These are phyloP conservation scores for Piaya cayana DNA, from an alignment of 2,113 vertebrate genomes.

Conservation along the genomic window DNA sequence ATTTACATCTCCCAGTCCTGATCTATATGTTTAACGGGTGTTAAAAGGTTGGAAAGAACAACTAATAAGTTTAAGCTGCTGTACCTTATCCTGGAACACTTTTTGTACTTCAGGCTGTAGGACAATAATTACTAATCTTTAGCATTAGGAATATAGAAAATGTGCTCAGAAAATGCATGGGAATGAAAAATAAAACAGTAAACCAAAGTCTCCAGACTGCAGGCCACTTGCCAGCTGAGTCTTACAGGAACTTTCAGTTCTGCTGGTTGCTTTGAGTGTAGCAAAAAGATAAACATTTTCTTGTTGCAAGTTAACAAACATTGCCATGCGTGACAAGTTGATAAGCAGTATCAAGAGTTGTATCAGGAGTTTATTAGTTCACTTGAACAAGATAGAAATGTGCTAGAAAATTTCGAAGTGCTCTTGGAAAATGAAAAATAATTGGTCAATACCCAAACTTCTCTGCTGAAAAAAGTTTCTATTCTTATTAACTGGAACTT, in stretches of 20 bases:
- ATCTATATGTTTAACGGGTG: background rate
- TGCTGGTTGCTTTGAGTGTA: slow-evolving; percentile 20
- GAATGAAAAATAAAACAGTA: background rate
- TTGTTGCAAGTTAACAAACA: slow-evolving; percentile 16
- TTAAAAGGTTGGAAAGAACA: background rate
- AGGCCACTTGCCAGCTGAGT: background rate
- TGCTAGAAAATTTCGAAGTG: background rate
- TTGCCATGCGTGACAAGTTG: background rate
- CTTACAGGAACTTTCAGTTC: background rate
- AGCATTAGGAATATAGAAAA: background rate
- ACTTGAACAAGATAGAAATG: background rate
- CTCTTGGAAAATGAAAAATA: slow-evolving; percentile 7
- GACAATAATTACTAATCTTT: background rate
- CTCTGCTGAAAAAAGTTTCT: background rate
- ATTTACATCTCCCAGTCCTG: background rate
- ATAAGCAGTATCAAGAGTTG: slow-evolving; percentile 20
- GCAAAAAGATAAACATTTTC: slow-evolving; percentile 52
- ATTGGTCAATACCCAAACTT: background rate
- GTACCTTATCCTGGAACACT: background rate
- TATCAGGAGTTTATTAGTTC: slow-evolving; percentile 10
- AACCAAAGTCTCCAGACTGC: background rate
- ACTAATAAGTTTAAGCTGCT: background rate
- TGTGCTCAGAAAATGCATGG: background rate
- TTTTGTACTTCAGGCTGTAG: background rate
- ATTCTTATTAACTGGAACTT: background rate